Base-by-base conservation (phyloP, 2,888 invertebrate species). In the Melinopterus prodromus region DNA sequence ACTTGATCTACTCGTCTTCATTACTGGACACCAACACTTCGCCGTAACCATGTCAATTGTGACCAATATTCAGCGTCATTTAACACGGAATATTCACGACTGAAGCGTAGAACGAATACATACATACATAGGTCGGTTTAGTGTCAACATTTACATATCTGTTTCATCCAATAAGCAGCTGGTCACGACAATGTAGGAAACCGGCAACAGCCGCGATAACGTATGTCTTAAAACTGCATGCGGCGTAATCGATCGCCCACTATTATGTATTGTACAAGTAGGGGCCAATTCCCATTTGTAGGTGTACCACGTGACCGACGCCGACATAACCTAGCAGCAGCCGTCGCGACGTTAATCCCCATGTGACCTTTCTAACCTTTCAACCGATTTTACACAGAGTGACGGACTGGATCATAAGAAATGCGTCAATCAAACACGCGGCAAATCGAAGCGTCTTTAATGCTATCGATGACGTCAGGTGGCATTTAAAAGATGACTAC, bases 161-260 rank as follows among this genome's bases (percentile, higher is more conserved):
- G 74, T 74, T 35, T 35, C 74, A 35, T 74, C 35, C 74, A 74
- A 74, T 74, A 71, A 71, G 71, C 26, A 12, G 53, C 7, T 12
- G 53, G 53, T 53, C 53, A 53, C 53, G 53, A 53, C 53, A 53
- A 53, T 53, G 53, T 53, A 53, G 53, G 71, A 79, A 78, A 70
- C 16, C 16, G 37, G 16, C 14, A 26, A 15, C 77, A 35, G 36
- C 69, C 16, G 70, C 70, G 36, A 74, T 70, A 79, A 76, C 79
- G 37, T 74, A 74, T 75, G 74, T 77, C 77, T 77, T 70, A 72
- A 77, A 77, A 78, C 75, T 75, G 79, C 77, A 79, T 79, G 79
- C 79, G 79, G 81, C 76, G 35, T 16, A 81, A 81, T 81, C 81
- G 81, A 81, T 81, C 74, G 74, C 35, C 74, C 36, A 15, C 16